A percentile compares a stretch with the other conserved stretches of the same genome.
These are phyloP conservation scores for Vidua chalybeata DNA, from an alignment of 2,113 vertebrate genomes.

Conservation along the genomic window DNA sequence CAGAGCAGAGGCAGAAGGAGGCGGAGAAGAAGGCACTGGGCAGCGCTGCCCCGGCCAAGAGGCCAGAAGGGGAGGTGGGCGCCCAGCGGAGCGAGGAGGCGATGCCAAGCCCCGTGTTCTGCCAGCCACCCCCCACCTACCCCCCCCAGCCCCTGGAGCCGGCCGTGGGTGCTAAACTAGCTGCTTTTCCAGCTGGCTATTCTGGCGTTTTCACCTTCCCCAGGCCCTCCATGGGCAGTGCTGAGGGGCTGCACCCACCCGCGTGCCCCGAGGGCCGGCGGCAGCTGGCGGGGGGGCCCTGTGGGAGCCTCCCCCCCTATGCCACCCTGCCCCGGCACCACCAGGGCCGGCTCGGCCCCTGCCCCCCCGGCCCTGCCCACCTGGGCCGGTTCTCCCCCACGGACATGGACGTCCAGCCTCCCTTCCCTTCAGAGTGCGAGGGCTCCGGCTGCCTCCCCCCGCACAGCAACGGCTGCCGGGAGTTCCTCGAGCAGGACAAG, in stretches of 20 bases:
- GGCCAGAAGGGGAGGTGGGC: slow-evolving; percentile 48
- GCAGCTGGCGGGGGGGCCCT: slow-evolving; percentile 86
- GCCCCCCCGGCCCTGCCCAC: slow-evolving; percentile 56
- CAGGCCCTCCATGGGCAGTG: slow-evolving; percentile 73
- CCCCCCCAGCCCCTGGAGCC: background rate
- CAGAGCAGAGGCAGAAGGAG: slow-evolving; percentile 87
- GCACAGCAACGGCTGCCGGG: slow-evolving; percentile 79
- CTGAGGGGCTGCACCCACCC: slow-evolving; percentile 61
- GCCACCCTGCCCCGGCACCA: slow-evolving; percentile 88
- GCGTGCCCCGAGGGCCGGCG: slow-evolving; percentile 81
- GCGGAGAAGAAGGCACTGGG: slow-evolving; percentile 76
- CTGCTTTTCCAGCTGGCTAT: slow-evolving; percentile 74
- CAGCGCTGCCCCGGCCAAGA: slow-evolving; percentile 14
- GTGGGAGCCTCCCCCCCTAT: slow-evolving; percentile 80
- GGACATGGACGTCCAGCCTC: slow-evolving; percentile 66
- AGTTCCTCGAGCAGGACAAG: slow-evolving; percentile 62
- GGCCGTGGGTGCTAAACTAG: background rate
- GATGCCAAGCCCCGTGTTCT: slow-evolving; percentile 55
- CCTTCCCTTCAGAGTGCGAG: slow-evolving; percentile 49
- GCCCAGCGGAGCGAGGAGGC: slow-evolving; percentile 44
- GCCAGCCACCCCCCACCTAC: slow-evolving; percentile 32
- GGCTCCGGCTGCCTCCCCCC: background rate
- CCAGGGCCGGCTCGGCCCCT: slow-evolving; percentile 68
- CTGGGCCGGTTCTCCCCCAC: slow-evolving; percentile 61
- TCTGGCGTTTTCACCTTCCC: slow-evolving; percentile 86